phyloP scores from a whole-genome alignment of 1,140 invertebrate genomes.

The Caenorhabditis brenneri region DNA sequence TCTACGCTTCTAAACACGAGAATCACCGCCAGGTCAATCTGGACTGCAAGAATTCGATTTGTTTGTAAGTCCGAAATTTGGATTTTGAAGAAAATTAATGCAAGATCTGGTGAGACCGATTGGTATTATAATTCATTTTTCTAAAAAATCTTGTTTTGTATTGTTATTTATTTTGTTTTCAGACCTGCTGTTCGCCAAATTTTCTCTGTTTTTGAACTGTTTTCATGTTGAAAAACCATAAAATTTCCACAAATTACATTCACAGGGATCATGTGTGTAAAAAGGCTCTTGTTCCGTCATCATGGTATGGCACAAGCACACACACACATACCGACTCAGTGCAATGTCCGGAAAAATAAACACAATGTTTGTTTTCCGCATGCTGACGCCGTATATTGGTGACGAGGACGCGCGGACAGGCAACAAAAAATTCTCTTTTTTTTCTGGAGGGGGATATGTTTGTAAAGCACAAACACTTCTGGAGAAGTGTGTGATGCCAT shows the following conservation, averaged over 20 bases:
- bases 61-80: no score
- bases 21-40: no score
- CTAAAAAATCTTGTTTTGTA: no score
- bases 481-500: slow-evolving; percentile 21
- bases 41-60: no score
- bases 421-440: background rate
- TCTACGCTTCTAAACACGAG: no score
- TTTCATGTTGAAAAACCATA: no score
- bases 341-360: slow-evolving; percentile 33
- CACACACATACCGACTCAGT: no score
- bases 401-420: background rate
- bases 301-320: background rate
- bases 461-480: slow-evolving; percentile 24
- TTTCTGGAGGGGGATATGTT: slow-evolving; percentile 12
- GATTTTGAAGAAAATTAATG: no score
- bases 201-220: no score
- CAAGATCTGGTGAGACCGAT: no score
- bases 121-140: no score
- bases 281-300: background rate
- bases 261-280: background rate
- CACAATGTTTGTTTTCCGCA: slow-evolving; percentile 33
- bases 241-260: background rate
- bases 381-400: slow-evolving; percentile 16
- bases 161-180: background rate
- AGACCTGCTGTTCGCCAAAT: no score